Evolutionary conservation across 2,797 vertebrate genomes (phyloP).

Genomic region (Pangasius krempfi): DNA sequence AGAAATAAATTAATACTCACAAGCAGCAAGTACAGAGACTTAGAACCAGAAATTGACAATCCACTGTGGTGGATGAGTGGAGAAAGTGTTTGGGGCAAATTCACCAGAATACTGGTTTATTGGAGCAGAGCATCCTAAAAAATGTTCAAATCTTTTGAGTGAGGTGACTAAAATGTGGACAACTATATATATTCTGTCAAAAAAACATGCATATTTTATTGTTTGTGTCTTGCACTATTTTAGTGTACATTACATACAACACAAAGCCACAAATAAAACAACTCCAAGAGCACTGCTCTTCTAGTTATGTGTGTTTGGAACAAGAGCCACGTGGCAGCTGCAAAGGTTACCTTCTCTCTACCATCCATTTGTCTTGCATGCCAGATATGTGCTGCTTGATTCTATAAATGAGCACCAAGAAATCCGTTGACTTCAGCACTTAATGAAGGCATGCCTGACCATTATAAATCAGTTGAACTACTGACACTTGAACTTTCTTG

Average conservation of each 20-base stretch:
- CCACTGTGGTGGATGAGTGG: background rate
- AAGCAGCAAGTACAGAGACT: background rate
- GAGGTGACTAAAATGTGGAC: background rate
- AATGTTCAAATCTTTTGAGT: background rate
- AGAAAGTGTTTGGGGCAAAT: background rate
- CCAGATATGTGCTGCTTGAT: slow-evolving; percentile 73
- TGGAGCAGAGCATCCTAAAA: background rate
- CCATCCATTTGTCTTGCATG: slow-evolving; percentile 76
- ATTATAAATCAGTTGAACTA: slow-evolving; percentile 85
- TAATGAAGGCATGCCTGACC: slow-evolving; percentile 72
- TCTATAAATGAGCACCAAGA: slow-evolving; percentile 76
- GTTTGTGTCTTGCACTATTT: slow-evolving; percentile 13
- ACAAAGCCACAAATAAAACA: slow-evolving; percentile 72
- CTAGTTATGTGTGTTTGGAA: slow-evolving; percentile 68
- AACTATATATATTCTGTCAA: background rate
- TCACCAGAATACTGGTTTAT: background rate
- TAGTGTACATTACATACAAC: slow-evolving; percentile 41
- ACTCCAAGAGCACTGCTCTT: slow-evolving; percentile 61
- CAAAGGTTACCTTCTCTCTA: slow-evolving; percentile 76
- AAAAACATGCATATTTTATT: slow-evolving; percentile 35
- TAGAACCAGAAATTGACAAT: background rate
- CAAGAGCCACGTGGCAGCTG: slow-evolving; percentile 63
- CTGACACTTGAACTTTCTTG: slow-evolving; percentile 82
- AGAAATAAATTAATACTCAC: slow-evolving; percentile 67
- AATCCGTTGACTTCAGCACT: slow-evolving; percentile 73